Evolutionary conservation across 2,888 invertebrate species (phyloP).

Genomic region (Oscheius sp.): DNA sequence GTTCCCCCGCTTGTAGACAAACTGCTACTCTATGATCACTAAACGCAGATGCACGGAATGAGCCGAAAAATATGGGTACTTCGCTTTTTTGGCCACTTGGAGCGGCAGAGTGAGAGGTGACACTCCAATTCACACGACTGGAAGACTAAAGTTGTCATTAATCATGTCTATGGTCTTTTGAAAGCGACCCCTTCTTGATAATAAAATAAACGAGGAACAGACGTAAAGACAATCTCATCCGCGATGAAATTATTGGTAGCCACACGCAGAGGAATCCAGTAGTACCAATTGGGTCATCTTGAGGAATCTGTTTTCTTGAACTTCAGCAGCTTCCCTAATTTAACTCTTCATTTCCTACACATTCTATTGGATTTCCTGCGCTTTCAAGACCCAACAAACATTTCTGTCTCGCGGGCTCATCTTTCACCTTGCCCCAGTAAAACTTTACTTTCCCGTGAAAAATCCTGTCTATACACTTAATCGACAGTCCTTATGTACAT

Average conservation of each 20-base stretch:
- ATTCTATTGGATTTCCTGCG: neutral
- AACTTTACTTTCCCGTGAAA: slow-evolving; percentile 4
- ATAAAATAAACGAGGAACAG: slow-evolving; percentile 27
- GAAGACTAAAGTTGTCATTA: too few relatives aligned
- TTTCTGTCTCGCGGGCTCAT: neutral
- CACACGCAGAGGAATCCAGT: slow-evolving; percentile 1
- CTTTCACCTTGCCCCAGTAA: slow-evolving; percentile 2
- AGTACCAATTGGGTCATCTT: neutral
- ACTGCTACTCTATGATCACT: neutral
- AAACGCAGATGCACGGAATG: neutral
- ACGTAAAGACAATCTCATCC: slow-evolving; percentile 7
- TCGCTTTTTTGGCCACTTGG: neutral
- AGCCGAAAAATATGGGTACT: slow-evolving; percentile 1
- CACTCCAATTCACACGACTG: too few relatives aligned
- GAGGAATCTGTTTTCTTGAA: too few relatives aligned
- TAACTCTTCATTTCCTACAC: too few relatives aligned
- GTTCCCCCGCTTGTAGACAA: neutral
- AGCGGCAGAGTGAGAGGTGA: too few relatives aligned
- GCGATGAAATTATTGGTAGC: slow-evolving; percentile 18
- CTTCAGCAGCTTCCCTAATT: too few relatives aligned
- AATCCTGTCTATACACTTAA: slow-evolving; percentile 12
- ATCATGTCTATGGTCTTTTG: too few relatives aligned
- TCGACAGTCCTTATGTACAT: slow-evolving; percentile 9
- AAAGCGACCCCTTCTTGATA: neutral
- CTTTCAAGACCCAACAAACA: slow-evolving; percentile 20